These are phyloP conservation scores for Colletes collaris DNA, from an alignment of 2,888 invertebrate genomes.

Conservation along the genomic window DNA sequence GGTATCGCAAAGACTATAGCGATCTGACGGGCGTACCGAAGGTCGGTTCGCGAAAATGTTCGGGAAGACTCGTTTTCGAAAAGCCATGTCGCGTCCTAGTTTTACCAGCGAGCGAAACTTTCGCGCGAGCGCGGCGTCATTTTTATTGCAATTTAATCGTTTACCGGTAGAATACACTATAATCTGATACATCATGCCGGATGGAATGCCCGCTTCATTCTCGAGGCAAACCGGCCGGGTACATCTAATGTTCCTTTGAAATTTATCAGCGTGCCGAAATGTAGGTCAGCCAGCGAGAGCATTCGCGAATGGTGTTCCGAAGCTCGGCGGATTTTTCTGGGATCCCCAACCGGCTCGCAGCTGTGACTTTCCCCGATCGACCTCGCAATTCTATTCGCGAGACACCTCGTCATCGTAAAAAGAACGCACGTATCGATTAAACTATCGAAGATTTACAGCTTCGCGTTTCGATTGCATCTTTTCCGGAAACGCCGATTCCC, in stretches of 20 bases:
- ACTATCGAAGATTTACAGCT: conserved; percentile 4
- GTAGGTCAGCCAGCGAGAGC: conserved; percentile 52
- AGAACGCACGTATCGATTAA: conserved; percentile 31
- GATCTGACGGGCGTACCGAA: no score
- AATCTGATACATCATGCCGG: conserved; percentile 7
- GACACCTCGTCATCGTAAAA: conserved; percentile 25
- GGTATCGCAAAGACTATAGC: no score
- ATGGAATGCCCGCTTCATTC: conserved; percentile 10
- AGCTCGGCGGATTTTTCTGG: conserved; percentile 47
- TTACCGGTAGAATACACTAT: neutral
- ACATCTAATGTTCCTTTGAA: conserved; percentile 45
- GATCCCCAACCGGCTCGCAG: conserved; percentile 37
- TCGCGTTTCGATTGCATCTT: neutral
- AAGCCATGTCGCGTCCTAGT: no score
- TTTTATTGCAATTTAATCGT: neutral
- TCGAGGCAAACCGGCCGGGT: conserved; percentile 30
- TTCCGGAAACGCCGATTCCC: neutral
- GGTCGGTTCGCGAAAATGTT: no score
- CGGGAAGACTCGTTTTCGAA: no score
- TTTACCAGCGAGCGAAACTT: neutral
- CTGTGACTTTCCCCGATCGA: conserved; percentile 61
- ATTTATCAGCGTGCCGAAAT: conserved; percentile 42
- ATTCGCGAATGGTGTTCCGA: conserved; percentile 35
- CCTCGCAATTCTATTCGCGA: conserved; percentile 41
- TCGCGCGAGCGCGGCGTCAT: neutral